Percentiles rank a stretch among this genome's conserved stretches.
Conservation (phyloP, 2,888 invertebrate species). For the Cyaniris semiargus region DNA sequence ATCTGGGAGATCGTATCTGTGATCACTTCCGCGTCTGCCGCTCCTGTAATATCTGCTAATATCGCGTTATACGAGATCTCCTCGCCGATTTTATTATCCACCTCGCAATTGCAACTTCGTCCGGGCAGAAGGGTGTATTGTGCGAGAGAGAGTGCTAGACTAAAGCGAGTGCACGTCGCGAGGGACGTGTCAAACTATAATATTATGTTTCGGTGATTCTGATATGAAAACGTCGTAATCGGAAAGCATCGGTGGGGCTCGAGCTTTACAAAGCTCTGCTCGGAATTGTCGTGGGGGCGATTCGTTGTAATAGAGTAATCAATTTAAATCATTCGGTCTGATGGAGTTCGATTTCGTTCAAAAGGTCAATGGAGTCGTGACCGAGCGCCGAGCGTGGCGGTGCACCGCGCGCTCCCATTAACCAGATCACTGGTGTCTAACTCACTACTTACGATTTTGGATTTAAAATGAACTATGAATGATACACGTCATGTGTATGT, state of each 20-base stretch:
- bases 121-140: background rate
- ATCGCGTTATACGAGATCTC: background rate
- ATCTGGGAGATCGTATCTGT: constrained; percentile 11
- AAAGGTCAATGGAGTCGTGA: constrained; percentile 17
- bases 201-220: background rate
- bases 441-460: background rate
- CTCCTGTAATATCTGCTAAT: constrained; percentile 12
- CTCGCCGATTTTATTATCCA: background rate
- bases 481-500: background rate
- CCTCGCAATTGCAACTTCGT: background rate
- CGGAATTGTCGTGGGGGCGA: background rate
- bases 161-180: background rate
- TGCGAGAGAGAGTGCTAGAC: background rate
- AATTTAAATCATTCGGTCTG: background rate
- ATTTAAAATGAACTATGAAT: background rate
- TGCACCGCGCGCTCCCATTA: background rate
- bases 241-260: background rate
- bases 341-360: constrained; percentile 6
- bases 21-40: constrained; percentile 11
- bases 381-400: background rate
- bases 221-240: background rate
- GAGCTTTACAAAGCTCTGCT: background rate
- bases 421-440: background rate
- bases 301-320: constrained; percentile 16
- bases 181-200: background rate